phyloP scores from a whole-genome alignment of 2,797 vertebrate species.

The Echeneis naucrates region DNA sequence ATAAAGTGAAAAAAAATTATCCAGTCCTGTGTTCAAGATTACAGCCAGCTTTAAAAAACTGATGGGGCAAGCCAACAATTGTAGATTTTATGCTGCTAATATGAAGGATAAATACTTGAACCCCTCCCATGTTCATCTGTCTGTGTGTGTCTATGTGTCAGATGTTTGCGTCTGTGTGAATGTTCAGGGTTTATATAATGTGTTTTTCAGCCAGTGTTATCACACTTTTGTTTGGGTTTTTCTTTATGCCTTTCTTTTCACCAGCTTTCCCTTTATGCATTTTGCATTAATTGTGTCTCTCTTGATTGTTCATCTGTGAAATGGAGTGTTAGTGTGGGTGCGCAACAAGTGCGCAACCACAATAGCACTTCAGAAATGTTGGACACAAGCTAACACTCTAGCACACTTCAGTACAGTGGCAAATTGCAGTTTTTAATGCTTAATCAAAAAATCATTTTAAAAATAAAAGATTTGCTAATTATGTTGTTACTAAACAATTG shows the following conservation, averaged over 20 bases:
- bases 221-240: constrained; percentile 56
- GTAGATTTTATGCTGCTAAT: constrained; percentile 50
- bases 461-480: constrained; percentile 69
- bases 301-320: constrained; percentile 65
- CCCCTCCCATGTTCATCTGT: constrained; percentile 18
- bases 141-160: neutral
- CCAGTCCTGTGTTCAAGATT: constrained; percentile 40
- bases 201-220: constrained; percentile 57
- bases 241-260: constrained; percentile 72
- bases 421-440: constrained; percentile 63
- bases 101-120: constrained; percentile 41
- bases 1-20: constrained; percentile 48
- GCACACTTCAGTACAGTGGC: constrained; percentile 57
- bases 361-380: constrained; percentile 67
- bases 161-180: constrained; percentile 41
- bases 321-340: constrained; percentile 51
- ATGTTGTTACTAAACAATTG: constrained; percentile 56
- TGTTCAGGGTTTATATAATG: constrained; percentile 60
- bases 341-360: constrained; percentile 55
- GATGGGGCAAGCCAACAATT: constrained; percentile 37
- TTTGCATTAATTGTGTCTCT: constrained; percentile 78
- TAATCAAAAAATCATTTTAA: constrained; percentile 71
- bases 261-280: constrained; percentile 72
- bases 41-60: constrained; percentile 58
- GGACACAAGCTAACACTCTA: constrained; percentile 68